Evolutionary conservation across 2,888 invertebrate genomes (phyloP), one percentile per base, ranked within the genome.

Genomic region (Yponomeuta plumbellus): DNA sequence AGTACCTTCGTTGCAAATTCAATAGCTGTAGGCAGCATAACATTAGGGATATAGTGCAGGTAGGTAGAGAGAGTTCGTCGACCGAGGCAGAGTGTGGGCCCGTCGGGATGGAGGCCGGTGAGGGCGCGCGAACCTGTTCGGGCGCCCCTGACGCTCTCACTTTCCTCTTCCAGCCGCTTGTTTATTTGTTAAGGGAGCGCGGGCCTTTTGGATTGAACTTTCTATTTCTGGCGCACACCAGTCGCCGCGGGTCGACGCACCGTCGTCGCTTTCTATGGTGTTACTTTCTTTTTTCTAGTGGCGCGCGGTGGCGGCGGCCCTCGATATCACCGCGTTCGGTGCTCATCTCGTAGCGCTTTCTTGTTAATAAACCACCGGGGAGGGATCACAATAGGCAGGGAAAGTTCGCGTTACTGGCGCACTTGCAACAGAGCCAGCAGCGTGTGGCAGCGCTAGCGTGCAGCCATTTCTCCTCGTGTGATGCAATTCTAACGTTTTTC

Each of bases 391-490:
- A 86, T 86, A 73, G 80, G 73, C 80, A 76, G 85, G 78, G 88
- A 88, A 88, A 88, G 87, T 82, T 79, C 71, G 75, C 71, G 81
- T 85, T 86, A 85, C 81, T 80, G 71, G 80, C 86, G 85, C 87
- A 88, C 80, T 84, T 84, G 86, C 86, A 86, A 84, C 78, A 81
- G 80, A 80, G 75, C 78, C 75, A 79, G 81, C 85, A 74, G 86
- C 86, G 86, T 87, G 88, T 88, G 65, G 26, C n/a, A 20, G 57
- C 10, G 65, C 65, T 86, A 74, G 86, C 87, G 86, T 88, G 88
- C 89, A 87, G 80, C 81, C 85, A 89, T 89, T 90, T 89, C 88
- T 88, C 87, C 79, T 81, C 83, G 78, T 79, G 84, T 90, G 90
- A 90, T 89, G 90, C 86, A 90, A 90, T 85, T 71, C 72, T 77